phyloP scores from a whole-genome alignment of 2,113 vertebrate genomes.

The Prunella himalayana region DNA sequence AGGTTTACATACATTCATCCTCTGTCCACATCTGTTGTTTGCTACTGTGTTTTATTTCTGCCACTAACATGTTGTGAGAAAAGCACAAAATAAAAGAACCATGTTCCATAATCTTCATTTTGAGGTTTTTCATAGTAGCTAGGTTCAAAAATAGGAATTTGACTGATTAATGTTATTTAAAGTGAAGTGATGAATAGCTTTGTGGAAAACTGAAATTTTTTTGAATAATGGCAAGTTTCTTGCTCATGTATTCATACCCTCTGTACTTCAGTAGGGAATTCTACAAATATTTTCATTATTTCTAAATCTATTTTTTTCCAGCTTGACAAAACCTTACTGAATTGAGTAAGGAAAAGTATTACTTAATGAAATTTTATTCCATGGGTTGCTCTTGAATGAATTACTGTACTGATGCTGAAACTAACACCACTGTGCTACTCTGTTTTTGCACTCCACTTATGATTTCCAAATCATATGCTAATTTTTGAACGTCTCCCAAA shows the following conservation, averaged over 20 bases:
- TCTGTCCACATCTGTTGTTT: neutral
- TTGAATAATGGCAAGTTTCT: neutral
- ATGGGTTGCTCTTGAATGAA: neutral
- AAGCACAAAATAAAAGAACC: neutral
- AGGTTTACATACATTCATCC: neutral
- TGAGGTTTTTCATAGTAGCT: neutral
- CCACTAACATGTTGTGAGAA: neutral
- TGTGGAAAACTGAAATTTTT: neutral
- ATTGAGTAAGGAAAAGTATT: neutral
- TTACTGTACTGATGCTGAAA: neutral
- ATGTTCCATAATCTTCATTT: neutral
- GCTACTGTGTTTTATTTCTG: neutral
- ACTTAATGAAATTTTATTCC: neutral
- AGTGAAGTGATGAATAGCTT: neutral
- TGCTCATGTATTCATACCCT: neutral
- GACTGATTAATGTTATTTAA: neutral
- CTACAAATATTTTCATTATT: neutral
- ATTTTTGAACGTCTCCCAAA: neutral
- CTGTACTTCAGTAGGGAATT: neutral
- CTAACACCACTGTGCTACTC: neutral
- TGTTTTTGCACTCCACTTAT: neutral
- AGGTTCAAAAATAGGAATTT: neutral
- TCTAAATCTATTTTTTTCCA: neutral
- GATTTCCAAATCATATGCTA: neutral
- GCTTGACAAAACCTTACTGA: neutral